phyloP scores from a whole-genome alignment of 2,888 invertebrate species.

The Orchestes rusci region DNA sequence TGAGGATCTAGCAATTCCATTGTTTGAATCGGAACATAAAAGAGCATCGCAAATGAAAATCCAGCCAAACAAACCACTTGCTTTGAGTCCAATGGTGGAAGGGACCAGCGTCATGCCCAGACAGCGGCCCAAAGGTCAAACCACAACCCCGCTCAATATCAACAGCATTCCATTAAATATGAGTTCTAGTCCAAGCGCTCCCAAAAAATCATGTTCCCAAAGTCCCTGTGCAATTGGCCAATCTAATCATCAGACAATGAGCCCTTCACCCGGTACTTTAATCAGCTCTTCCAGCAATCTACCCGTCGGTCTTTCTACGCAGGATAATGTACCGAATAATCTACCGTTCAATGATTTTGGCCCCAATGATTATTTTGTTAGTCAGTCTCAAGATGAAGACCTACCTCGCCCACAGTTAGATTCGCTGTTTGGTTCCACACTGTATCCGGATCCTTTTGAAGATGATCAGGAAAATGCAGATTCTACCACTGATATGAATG shows the following conservation, averaged over 20 bases:
- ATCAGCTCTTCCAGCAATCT: constrained; percentile 35
- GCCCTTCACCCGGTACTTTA: constrained; percentile 3
- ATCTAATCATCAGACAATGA: constrained; percentile 5
- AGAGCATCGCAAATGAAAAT: constrained; percentile 44
- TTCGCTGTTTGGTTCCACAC: constrained; percentile 57
- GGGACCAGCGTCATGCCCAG: constrained; percentile 78
- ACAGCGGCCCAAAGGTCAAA: constrained; percentile 68
- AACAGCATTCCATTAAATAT: constrained; percentile 47
- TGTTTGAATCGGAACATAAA: constrained; percentile 63
- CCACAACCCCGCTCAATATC: constrained; percentile 41
- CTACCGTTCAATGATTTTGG: constrained; percentile 32
- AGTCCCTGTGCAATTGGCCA: constrained; percentile 34
- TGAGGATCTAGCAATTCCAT: constrained; percentile 58
- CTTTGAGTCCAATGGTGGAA: constrained; percentile 49
- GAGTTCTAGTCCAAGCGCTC: constrained; percentile 49
- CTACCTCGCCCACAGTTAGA: constrained; percentile 45
- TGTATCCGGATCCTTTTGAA: constrained; percentile 65
- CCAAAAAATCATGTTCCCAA: constrained; percentile 41
- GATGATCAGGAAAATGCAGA: constrained; percentile 41
- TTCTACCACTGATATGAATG: background rate
- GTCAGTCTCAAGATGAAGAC: constrained; percentile 21
- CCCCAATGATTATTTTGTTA: constrained; percentile 23
- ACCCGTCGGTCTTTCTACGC: constrained; percentile 20
- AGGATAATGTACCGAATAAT: background rate
- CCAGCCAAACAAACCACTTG: constrained; percentile 36